These are phyloP conservation scores for Menidia beryllina DNA, from an alignment of 2,113 vertebrate genomes.

Conservation along the genomic window DNA sequence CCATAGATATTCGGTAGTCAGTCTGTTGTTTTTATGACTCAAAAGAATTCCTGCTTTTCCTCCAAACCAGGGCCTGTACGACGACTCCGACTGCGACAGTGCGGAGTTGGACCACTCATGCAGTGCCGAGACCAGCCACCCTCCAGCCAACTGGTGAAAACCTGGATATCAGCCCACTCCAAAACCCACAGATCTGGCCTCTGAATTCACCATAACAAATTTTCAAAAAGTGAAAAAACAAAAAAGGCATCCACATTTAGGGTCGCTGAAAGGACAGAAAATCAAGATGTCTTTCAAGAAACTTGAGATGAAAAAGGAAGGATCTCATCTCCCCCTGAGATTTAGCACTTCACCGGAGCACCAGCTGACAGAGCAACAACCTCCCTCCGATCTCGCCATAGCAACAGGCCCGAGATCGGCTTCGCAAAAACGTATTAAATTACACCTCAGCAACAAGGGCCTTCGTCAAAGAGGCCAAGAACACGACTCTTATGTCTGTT, in stretches of 20 bases:
- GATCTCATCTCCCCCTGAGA: slow-evolving; percentile 11
- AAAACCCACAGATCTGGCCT: slow-evolving; percentile 29
- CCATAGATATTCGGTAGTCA: background rate
- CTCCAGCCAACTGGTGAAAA: slow-evolving; percentile 84
- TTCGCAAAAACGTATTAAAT: slow-evolving; percentile 43
- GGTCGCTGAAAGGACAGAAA: slow-evolving; percentile 18
- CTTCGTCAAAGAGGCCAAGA: slow-evolving; percentile 27
- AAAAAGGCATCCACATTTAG: too few species aligned
- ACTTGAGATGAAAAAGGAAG: background rate
- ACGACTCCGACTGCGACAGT: slow-evolving; percentile 95
- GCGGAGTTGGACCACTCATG: slow-evolving; percentile 90
- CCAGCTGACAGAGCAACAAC: slow-evolving; percentile 5
- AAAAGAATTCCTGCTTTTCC: slow-evolving; percentile 15
- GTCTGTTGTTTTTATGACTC: background rate
- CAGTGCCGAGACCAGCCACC: slow-evolving; percentile 84
- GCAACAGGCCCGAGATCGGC: slow-evolving; percentile 29
- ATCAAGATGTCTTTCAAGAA: slow-evolving; percentile 13
- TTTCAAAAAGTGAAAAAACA: too few species aligned
- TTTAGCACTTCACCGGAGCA: slow-evolving; percentile 14
- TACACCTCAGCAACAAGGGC: slow-evolving; percentile 44
- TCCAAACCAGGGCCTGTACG: slow-evolving; percentile 80
- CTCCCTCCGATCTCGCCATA: slow-evolving; percentile 14
- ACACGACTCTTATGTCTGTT: background rate
- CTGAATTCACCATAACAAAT: too few species aligned
- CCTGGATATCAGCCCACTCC: slow-evolving; percentile 13